Evolutionary conservation across 1,140 invertebrate species (phyloP).

Genomic region (Meloidogyne floridensis): DNA sequence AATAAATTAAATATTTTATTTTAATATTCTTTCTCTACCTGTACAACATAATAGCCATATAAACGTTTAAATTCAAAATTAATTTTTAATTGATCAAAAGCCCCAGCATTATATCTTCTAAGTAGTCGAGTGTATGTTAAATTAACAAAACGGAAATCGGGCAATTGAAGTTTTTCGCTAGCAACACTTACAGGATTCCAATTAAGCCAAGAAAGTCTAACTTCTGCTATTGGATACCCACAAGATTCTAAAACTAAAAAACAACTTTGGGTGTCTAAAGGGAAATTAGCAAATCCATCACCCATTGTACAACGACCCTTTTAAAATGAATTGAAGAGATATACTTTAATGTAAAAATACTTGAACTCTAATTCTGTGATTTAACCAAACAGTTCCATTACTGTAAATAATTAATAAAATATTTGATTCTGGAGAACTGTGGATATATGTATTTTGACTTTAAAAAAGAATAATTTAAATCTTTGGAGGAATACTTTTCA

Average conservation of each 20-base stretch:
- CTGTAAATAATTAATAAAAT: slow-evolving; percentile 54
- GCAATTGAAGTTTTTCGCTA: slow-evolving; percentile 51
- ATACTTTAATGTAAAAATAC: too few species aligned
- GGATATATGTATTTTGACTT: slow-evolving; percentile 2
- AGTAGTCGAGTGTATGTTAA: slow-evolving; percentile 43
- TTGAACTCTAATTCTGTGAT: slow-evolving; percentile 36
- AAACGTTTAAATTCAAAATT: slow-evolving; percentile 55
- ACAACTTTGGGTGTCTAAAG: slow-evolving; percentile 50
- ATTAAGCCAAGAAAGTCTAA: slow-evolving; percentile 46
- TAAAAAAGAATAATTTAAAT: slow-evolving; percentile 29
- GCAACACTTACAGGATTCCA: slow-evolving; percentile 55
- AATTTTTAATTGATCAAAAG: slow-evolving; percentile 47
- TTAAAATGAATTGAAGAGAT: too few species aligned
- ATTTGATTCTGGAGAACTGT: slow-evolving; percentile 53
- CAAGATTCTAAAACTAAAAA: slow-evolving; percentile 49
- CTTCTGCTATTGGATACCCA: slow-evolving; percentile 55
- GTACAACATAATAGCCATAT: slow-evolving; percentile 55
- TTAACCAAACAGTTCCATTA: slow-evolving; percentile 50
- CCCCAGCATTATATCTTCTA: slow-evolving; percentile 45
- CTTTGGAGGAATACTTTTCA: background rate
- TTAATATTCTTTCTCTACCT: slow-evolving; percentile 24
- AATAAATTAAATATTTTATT: too few species aligned
- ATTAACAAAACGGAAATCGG: slow-evolving; percentile 55
- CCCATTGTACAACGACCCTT: slow-evolving; percentile 53
- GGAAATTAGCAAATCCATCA: slow-evolving; percentile 52